phyloP scores from a whole-genome alignment of 2,797 vertebrate species.

The Halcyon badia region DNA sequence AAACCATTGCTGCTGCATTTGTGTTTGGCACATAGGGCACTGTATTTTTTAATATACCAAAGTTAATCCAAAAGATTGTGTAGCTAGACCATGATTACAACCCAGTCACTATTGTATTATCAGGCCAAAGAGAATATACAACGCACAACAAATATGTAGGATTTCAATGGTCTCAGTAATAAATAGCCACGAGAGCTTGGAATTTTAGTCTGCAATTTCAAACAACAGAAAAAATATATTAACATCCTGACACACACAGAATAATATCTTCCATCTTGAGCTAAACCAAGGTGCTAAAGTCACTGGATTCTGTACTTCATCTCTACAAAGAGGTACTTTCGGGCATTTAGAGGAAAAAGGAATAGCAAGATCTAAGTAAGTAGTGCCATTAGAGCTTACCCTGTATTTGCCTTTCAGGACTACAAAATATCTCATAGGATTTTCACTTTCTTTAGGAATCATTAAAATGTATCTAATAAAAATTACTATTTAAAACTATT shows the following conservation, averaged over 20 bases:
- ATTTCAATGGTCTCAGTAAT: background rate
- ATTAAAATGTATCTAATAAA: background rate
- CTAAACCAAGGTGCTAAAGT: background rate
- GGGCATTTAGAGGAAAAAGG: conserved; percentile 23
- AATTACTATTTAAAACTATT: background rate
- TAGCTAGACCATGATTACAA: background rate
- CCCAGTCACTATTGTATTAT: background rate
- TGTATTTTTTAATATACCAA: background rate
- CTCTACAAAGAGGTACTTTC: conserved; percentile 5
- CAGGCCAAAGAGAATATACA: background rate
- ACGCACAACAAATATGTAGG: background rate
- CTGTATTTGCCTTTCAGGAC: background rate
- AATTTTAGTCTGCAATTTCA: background rate
- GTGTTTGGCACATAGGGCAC: background rate
- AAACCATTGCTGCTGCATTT: background rate
- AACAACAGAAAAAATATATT: background rate
- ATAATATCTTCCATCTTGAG: conserved; percentile 17
- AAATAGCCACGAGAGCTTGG: background rate
- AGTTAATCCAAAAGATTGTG: background rate
- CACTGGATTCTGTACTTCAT: conserved; percentile 12
- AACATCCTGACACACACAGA: background rate
- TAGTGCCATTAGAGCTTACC: background rate
- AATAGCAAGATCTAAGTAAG: background rate
- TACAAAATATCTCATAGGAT: background rate
- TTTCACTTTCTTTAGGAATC: background rate